phyloP scores from a whole-genome alignment of 1,140 invertebrate species.

The Drosophila nikananu region DNA sequence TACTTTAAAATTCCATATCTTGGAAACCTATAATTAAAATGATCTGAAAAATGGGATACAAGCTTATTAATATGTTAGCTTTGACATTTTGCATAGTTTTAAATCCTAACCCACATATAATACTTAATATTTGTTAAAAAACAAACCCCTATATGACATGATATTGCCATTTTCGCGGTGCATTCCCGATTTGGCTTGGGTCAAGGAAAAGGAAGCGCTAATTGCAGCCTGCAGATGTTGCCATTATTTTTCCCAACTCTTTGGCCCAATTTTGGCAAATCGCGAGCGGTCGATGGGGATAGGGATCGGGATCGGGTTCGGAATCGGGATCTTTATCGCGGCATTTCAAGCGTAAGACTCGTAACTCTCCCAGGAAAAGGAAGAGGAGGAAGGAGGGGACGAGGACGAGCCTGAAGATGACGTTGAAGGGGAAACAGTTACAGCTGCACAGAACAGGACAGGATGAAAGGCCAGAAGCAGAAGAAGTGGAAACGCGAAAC shows the following conservation, averaged over 20 bases:
- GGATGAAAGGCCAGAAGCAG: conserved; percentile 51
- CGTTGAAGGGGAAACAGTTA: conserved; percentile 30
- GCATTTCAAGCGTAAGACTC: conserved; percentile 55
- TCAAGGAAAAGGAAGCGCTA: conserved; percentile 62
- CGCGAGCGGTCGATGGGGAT: conserved; percentile 14
- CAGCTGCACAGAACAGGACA: conserved; percentile 60
- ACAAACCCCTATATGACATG: background rate
- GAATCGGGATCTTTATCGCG: conserved; percentile 78
- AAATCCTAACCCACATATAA: background rate
- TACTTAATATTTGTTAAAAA: background rate
- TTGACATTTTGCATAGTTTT: no score
- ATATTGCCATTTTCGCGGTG: background rate
- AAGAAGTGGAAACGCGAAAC: conserved; percentile 71
- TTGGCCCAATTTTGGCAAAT: conserved; percentile 51
- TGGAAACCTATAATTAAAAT: background rate
- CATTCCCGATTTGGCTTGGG: conserved; percentile 15
- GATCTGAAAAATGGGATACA: background rate
- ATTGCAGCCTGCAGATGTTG: conserved; percentile 49
- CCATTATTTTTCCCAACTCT: conserved; percentile 34
- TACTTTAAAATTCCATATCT: no score
- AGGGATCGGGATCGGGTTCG: conserved; percentile 17
- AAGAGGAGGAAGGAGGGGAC: background rate
- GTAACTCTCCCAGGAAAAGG: conserved; percentile 55
- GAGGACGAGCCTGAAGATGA: background rate
- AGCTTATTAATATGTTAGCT: background rate